phyloP scores from a whole-genome alignment of 2,797 vertebrate species.

The Calcarius lapponicus region DNA sequence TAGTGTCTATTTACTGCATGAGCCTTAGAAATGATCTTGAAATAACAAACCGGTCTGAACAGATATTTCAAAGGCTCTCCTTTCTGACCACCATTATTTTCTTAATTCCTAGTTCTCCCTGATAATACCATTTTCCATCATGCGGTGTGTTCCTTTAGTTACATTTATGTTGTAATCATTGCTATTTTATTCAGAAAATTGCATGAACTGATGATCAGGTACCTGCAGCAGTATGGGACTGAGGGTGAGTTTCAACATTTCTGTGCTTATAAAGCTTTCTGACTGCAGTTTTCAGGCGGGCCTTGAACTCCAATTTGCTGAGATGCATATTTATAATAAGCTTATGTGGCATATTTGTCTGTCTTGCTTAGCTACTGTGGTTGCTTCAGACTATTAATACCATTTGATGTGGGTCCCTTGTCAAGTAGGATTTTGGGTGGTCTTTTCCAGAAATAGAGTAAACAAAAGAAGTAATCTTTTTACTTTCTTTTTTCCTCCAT shows the following conservation, averaged over 20 bases:
- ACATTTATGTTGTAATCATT: accelerated
- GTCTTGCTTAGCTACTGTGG: neutral
- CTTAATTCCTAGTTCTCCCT: neutral
- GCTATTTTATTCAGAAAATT: neutral
- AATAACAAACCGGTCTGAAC: neutral
- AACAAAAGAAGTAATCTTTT: neutral
- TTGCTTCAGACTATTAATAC: neutral
- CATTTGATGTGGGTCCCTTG: neutral
- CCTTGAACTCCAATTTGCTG: neutral
- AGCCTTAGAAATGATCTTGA: neutral
- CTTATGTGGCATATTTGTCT: neutral
- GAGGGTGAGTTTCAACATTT: neutral
- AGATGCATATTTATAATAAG: neutral
- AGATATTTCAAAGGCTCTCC: neutral
- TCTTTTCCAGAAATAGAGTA: neutral
- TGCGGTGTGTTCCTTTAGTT: neutral
- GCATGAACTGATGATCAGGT: neutral
- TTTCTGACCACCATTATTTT: neutral
- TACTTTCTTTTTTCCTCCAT: neutral
- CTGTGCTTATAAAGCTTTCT: neutral
- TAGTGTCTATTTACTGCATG: neutral
- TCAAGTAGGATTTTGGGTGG: neutral
- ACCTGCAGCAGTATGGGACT: neutral
- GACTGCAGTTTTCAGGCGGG: neutral
- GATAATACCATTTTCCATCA: neutral